Base-by-base conservation (phyloP, 2,113 vertebrate species). In the Triplophysa tibetana region DNA sequence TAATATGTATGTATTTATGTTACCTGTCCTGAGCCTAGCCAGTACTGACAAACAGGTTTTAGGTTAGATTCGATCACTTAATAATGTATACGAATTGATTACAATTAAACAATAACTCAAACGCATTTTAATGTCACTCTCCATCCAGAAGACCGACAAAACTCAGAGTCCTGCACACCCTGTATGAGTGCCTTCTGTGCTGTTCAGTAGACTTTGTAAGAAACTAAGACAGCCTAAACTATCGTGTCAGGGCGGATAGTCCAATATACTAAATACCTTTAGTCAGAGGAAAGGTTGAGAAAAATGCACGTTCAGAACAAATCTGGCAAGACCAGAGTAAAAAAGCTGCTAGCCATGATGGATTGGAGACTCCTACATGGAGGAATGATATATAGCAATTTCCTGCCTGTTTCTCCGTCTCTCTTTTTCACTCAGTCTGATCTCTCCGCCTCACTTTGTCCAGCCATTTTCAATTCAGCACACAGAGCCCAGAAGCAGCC, bases 401-500 rank as follows among this genome's bases (percentile, higher is more conserved):
- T 79, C 77, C 65, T 78, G 16, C 41, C 50, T 50, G 1, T 70
- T 60, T 50, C 67, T 62, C 41, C 19, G 14, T n/a, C 67, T 29
- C 52, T 68, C 50, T 17, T 64, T 76, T 69, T 45, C 56, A 68
- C 74, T 67, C 72, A 21, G 63, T 19, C 83, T 58, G 79, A 79
- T 82, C 77, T 67, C 77, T 67, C 63, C 65, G 65, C 72, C 45
- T 72, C 52, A 41, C 67, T 73, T 76, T 38, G 54, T 54, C 68
- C 77, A 41, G 80, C 43, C 65, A 80, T 74, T 92, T 90, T 89
- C 88, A 87, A 86, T 87, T 86, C 87, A 84, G 88, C 88, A 85
- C 90, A 88, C 89, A 81, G 84, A 91, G 87, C 33, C 58, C 70
- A 79, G 48, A 82, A 82, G 85, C 80, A 85, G 83, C 82, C 85